These are phyloP conservation scores for Rhinichthys klamathensis DNA, from an alignment of 2,113 vertebrate genomes.

Conservation along the genomic window DNA sequence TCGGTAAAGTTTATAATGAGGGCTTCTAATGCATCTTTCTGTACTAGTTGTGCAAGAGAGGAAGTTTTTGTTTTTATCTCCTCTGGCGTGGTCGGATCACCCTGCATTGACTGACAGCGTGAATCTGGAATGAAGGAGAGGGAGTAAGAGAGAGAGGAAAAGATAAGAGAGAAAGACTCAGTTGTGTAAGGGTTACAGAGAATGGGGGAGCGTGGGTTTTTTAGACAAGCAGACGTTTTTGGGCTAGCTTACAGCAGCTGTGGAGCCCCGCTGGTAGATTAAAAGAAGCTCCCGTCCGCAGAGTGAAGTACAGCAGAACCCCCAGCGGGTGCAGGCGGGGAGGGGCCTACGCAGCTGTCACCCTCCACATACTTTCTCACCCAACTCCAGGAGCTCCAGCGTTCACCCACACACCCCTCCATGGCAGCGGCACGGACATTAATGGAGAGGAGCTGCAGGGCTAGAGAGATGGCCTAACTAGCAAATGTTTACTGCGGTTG, in stretches of 20 bases:
- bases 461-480: not conserved
- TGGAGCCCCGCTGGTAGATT: slow-evolving; percentile 89
- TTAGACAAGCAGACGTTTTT: slow-evolving; percentile 71
- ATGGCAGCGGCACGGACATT: not conserved
- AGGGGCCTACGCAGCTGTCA: slow-evolving; percentile 90
- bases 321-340: slow-evolving; percentile 83
- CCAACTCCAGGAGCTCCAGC: slow-evolving; percentile 78
- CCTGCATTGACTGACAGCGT: not conserved
- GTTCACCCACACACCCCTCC: slow-evolving; percentile 34
- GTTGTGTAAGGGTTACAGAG: slow-evolving; percentile 46
- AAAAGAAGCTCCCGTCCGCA: slow-evolving; percentile 90
- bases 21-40: not conserved
- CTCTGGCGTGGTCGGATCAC: not conserved
- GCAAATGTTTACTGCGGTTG: slow-evolving; percentile 27
- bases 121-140: not conserved
- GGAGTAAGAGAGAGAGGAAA: not conserved
- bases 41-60: not conserved
- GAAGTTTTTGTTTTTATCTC: not conserved
- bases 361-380: slow-evolving; percentile 87
- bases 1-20: not conserved
- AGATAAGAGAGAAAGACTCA: not conserved
- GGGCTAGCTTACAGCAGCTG: slow-evolving; percentile 93
- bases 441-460: slow-evolving; percentile 27
- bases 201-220: slow-evolving; percentile 41
- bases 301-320: slow-evolving; percentile 89